Conservation (phyloP, 35 echinoderm and acorn worm species). For the Holothuria glaberrima region DNA sequence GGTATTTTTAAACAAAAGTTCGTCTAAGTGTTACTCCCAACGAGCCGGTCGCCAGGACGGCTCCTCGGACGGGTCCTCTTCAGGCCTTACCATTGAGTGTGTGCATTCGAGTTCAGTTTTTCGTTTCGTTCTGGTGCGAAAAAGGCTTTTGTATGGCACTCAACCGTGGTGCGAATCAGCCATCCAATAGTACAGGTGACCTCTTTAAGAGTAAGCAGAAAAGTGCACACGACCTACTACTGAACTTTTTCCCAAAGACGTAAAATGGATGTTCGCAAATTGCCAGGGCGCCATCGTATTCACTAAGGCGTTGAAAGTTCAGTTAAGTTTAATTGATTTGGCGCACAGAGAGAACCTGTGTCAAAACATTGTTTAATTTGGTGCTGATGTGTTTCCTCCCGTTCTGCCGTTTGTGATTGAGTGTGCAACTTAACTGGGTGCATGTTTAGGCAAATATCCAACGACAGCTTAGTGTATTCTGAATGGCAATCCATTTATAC, state of each 20-base stretch:
- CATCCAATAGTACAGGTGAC: constrained; percentile 33
- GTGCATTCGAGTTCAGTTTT: background rate
- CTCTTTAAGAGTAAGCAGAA: background rate
- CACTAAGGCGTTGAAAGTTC: background rate
- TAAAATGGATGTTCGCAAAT: background rate
- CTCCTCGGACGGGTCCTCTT: background rate
- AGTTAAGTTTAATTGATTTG: background rate
- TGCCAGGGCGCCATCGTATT: constrained; percentile 18
- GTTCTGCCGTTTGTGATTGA: background rate
- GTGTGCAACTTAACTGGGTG: background rate
- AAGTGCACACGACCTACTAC: background rate
- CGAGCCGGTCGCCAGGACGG: background rate
- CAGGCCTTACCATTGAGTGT: background rate
- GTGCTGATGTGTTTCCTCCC: background rate
- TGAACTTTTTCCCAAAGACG: constrained; percentile 24
- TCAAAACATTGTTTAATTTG: background rate
- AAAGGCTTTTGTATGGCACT: background rate
- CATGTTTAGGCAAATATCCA: background rate
- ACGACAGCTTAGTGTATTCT: background rate
- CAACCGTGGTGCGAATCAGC: background rate
- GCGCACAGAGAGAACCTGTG: background rate
- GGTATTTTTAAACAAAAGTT: constrained; percentile 1
- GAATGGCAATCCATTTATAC: too few species aligned
- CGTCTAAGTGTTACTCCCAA: background rate
- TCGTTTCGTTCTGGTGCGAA: background rate